phyloP scores from a whole-genome alignment of 2,888 invertebrate genomes.

The Drosophila nigritarsus region DNA sequence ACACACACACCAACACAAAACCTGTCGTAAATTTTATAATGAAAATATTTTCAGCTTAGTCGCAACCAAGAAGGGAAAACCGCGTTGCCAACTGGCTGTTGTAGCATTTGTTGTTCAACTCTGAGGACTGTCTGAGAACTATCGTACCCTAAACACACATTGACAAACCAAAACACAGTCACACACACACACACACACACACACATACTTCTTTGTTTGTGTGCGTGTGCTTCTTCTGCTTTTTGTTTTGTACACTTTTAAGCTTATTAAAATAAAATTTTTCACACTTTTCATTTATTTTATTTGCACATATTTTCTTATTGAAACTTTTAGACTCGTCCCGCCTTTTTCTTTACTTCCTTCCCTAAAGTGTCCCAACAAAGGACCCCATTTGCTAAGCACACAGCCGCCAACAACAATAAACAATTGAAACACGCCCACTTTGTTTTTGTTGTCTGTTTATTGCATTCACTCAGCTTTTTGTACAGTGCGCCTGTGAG shows the following conservation, averaged over 20 bases:
- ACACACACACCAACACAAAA: constrained; percentile 30
- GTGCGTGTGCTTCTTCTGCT: neutral
- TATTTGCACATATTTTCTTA: constrained; percentile 68
- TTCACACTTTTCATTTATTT: constrained; percentile 64
- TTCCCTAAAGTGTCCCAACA: constrained; percentile 36
- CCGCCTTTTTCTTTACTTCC: constrained; percentile 18
- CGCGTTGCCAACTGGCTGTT: constrained; percentile 48
- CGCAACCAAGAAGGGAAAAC: constrained; percentile 28
- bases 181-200: neutral
- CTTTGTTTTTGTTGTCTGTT: constrained; percentile 28
- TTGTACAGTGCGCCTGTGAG: constrained; percentile 12
- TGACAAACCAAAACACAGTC: constrained; percentile 22
- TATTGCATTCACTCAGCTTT: constrained; percentile 50
- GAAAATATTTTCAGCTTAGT: constrained; percentile 76
- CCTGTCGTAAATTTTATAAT: constrained; percentile 78
- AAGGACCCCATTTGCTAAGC: constrained; percentile 61
- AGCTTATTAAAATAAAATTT: constrained; percentile 70
- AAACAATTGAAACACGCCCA: constrained; percentile 27
- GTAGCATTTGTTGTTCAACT: constrained; percentile 38
- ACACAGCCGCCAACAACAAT: constrained; percentile 22
- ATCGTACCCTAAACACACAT: constrained; percentile 36
- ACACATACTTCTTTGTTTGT: neutral
- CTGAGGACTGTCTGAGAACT: constrained; percentile 41
- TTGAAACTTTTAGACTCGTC: constrained; percentile 61
- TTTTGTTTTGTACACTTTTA: constrained; percentile 30